A percentile compares a stretch with the other conserved stretches of the same genome.
Conservation (phyloP, 2,888 invertebrate species). For the Iselma pallidipennis region DNA sequence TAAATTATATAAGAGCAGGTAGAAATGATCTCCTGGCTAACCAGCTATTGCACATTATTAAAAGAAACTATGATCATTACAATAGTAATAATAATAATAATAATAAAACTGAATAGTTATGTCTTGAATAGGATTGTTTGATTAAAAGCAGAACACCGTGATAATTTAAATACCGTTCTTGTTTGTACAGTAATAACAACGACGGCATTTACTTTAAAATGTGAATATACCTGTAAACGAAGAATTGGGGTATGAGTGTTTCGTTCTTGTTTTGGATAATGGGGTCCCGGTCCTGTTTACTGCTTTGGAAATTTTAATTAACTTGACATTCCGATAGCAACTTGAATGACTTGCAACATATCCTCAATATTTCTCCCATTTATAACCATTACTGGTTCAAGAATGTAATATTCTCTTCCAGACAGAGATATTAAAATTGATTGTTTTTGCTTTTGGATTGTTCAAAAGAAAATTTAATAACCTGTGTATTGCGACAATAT, state of each 20-base stretch:
- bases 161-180: slow-evolving; percentile 38
- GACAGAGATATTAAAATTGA: slow-evolving; percentile 26
- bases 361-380: slow-evolving; percentile 26
- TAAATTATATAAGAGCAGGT: slow-evolving; percentile 15
- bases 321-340: slow-evolving; percentile 17
- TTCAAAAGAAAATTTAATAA: slow-evolving; percentile 26
- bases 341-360: slow-evolving; percentile 26
- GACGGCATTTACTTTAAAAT: slow-evolving; percentile 32
- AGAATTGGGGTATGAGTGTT: slow-evolving; percentile 3
- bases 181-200: slow-evolving; percentile 34
- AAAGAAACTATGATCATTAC: background rate
- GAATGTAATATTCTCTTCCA: slow-evolving; percentile 26
- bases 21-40: slow-evolving; percentile 1
- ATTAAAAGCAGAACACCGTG: slow-evolving; percentile 21
- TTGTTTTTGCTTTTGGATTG: slow-evolving; percentile 24
- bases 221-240: background rate
- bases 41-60: background rate
- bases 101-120: background rate
- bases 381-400: slow-evolving; percentile 26
- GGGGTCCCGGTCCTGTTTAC: background rate
- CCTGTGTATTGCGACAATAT: slow-evolving; percentile 23
- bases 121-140: background rate
- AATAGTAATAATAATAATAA: background rate
- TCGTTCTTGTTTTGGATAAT: background rate
- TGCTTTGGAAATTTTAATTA: slow-evolving; percentile 21